Evolutionary conservation across 2,888 invertebrate species (phyloP).

Genomic region (Laothoe populi): DNA sequence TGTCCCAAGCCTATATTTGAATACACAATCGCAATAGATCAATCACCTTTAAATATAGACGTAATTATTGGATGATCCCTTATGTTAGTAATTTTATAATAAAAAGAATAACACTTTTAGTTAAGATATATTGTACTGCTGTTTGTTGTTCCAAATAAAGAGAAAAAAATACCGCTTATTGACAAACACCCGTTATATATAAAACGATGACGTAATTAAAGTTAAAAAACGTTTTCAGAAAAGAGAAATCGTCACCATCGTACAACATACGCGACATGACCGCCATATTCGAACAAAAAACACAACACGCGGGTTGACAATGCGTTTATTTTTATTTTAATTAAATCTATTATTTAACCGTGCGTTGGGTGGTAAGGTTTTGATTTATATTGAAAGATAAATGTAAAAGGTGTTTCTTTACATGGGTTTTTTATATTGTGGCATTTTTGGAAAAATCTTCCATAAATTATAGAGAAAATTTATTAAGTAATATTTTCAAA

Average conservation of each 20-base stretch:
- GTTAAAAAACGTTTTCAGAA: constrained; percentile 68
- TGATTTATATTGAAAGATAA: constrained; percentile 49
- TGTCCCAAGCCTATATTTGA: too few relatives aligned
- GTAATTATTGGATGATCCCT: background rate
- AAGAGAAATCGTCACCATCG: constrained; percentile 88
- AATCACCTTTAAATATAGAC: too few relatives aligned
- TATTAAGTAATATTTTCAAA: too few relatives aligned
- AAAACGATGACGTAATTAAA: background rate
- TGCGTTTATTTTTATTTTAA: constrained; percentile 34
- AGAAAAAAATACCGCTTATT: background rate
- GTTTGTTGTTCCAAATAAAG: too few relatives aligned
- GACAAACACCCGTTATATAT: background rate
- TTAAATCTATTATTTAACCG: constrained; percentile 24
- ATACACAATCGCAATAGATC: too few relatives aligned
- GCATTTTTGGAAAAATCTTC: too few relatives aligned
- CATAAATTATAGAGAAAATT: too few relatives aligned
- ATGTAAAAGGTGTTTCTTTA: constrained; percentile 31
- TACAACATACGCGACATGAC: constrained; percentile 93
- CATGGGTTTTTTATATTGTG: too few relatives aligned
- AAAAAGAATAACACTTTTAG: too few relatives aligned
- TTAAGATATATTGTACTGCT: too few relatives aligned
- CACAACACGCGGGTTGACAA: constrained; percentile 68
- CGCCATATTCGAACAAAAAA: constrained; percentile 92
- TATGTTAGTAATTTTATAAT: too few relatives aligned
- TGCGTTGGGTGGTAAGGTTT: constrained; percentile 35